phyloP scores from a whole-genome alignment of 2,797 vertebrate species.

The Argyrosomus regius region DNA sequence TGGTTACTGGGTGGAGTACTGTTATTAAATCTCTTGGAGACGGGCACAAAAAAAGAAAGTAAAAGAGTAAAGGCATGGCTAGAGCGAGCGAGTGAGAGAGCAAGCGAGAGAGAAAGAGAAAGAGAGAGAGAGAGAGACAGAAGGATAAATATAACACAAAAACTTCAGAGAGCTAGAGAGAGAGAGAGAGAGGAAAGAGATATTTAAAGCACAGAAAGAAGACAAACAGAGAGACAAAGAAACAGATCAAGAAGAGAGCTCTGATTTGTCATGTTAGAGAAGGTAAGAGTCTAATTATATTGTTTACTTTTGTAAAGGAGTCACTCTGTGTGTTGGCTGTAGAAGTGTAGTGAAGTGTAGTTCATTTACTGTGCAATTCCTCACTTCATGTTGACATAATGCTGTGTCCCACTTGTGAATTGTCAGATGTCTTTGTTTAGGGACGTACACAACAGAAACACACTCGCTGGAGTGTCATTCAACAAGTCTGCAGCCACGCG shows the following conservation, averaged over 20 bases:
- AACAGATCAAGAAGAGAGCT: conserved; percentile 22
- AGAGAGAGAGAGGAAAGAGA: conserved; percentile 38
- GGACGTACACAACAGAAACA: neutral
- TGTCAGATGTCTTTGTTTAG: conserved; percentile 33
- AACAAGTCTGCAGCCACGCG: conserved; percentile 1
- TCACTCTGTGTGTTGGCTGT: neutral
- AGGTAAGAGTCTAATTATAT: conserved; percentile 59
- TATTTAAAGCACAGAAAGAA: conserved; percentile 68
- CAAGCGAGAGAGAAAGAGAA: conserved; percentile 30
- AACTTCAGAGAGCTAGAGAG: conserved; percentile 43
- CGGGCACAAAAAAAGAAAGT: conserved; percentile 68
- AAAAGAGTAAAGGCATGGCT: conserved; percentile 57
- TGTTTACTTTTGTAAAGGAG: conserved; percentile 18
- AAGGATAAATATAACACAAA: conserved; percentile 74
- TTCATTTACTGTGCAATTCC: conserved; percentile 10
- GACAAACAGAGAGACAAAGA: conserved; percentile 54
- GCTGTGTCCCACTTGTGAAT: no score
- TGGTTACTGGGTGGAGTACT: conserved; percentile 83
- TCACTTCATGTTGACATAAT: conserved; percentile 12
- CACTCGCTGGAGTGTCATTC: neutral
- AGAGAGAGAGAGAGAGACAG: conserved; percentile 48
- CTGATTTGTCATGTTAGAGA: conserved; percentile 48
- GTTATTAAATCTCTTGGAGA: conserved; percentile 78
- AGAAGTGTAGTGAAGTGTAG: neutral
- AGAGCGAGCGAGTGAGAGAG: conserved; percentile 6